These are phyloP conservation scores for Plebejus melissa DNA, from an alignment of 2,888 invertebrate genomes.

Conservation along the genomic window DNA sequence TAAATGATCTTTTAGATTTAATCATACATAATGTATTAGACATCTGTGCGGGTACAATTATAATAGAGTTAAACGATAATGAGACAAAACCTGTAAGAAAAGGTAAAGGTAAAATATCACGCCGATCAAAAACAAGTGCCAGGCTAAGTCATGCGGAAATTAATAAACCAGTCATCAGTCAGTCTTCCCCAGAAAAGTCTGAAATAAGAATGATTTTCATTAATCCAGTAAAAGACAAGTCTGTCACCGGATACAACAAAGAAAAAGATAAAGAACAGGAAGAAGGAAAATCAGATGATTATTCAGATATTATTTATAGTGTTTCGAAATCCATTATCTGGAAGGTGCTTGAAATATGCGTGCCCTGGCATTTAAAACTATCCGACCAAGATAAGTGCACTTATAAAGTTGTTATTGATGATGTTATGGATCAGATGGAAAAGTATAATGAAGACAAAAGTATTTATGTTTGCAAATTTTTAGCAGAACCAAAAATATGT, in stretches of 20 bases:
- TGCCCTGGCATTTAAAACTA: constrained; percentile 65
- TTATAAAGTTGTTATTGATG: constrained; percentile 50
- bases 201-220: constrained; percentile 57
- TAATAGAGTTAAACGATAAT: constrained; percentile 56
- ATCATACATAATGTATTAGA: constrained; percentile 56
- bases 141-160: background rate
- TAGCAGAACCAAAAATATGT: constrained; percentile 55
- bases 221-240: constrained; percentile 59
- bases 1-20: constrained; percentile 49
- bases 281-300: constrained; percentile 46
- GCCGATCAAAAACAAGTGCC: constrained; percentile 35
- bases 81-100: constrained; percentile 45
- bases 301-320: constrained; percentile 55
- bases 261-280: constrained; percentile 52
- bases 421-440: constrained; percentile 51
- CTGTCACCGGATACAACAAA: constrained; percentile 44
- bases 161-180: background rate
- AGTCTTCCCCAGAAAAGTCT: constrained; percentile 32
- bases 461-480: constrained; percentile 61
- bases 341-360: constrained; percentile 61
- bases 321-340: constrained; percentile 61
- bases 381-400: constrained; percentile 51
- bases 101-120: constrained; percentile 55
- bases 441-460: constrained; percentile 60
- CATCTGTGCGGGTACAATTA: constrained; percentile 57